Percentiles rank a stretch among this genome's conserved stretches.
phyloP scores from a whole-genome alignment of 2,888 invertebrate species.

The Drosophila nigritarsus region DNA sequence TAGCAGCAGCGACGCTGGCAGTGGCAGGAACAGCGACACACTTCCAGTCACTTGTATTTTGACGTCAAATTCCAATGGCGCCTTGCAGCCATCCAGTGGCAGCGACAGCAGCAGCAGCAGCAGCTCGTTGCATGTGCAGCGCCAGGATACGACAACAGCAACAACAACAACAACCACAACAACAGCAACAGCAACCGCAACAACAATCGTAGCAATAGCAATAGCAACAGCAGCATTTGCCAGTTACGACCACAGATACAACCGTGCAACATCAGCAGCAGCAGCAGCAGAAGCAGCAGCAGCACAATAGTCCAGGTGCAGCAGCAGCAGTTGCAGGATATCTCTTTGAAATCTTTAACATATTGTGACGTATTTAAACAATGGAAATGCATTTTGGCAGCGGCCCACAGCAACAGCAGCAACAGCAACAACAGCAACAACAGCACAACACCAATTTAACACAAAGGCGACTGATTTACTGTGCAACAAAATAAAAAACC shows the following conservation, averaged over 20 bases:
- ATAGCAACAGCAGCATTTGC: constrained; percentile 52
- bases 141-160: constrained; percentile 48
- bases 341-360: constrained; percentile 29
- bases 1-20: constrained; percentile 34
- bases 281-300: constrained; percentile 26
- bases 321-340: constrained; percentile 20
- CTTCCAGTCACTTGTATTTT: constrained; percentile 79
- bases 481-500: constrained; percentile 34
- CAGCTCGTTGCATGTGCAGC: constrained; percentile 73
- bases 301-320: constrained; percentile 22
- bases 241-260: constrained; percentile 61
- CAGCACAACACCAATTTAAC: constrained; percentile 15
- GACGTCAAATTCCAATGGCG: constrained; percentile 76
- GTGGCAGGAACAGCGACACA: constrained; percentile 69
- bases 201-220: constrained; percentile 46
- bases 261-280: constrained; percentile 51
- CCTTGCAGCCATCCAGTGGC: constrained; percentile 71
- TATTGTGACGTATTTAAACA: constrained; percentile 52
- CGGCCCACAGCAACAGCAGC: constrained; percentile 21
- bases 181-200: constrained; percentile 39
- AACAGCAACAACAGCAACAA: constrained; percentile 33
- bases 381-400: constrained; percentile 42
- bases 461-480: constrained; percentile 58
- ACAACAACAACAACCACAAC: constrained; percentile 25
- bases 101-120: constrained; percentile 34